Conservation (phyloP, 2,797 vertebrate genomes). For the Gobionotothen gibberifrons region DNA sequence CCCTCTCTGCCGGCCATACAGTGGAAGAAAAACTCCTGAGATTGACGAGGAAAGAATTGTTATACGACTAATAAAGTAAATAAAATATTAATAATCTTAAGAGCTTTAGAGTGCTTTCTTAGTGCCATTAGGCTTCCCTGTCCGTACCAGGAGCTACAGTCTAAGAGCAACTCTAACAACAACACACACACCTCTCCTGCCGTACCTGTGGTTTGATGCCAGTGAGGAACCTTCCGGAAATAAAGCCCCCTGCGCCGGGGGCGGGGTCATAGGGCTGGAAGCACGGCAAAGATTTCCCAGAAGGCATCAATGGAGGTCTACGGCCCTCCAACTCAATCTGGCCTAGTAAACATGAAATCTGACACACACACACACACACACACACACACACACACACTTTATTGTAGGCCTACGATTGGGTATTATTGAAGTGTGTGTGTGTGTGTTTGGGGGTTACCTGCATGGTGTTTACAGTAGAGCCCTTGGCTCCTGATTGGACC, state of each 20-base stretch:
- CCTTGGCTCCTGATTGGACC: slow-evolving; percentile 98
- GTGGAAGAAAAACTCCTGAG: slow-evolving; percentile 97
- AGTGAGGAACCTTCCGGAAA: slow-evolving; percentile 95
- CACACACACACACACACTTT: not conserved
- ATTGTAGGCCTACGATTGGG: not conserved
- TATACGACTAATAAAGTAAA: not conserved
- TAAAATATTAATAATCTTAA: not conserved
- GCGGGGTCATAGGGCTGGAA: slow-evolving; percentile 94
- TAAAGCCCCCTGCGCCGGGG: slow-evolving; percentile 93
- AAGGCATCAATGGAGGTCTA: slow-evolving; percentile 95
- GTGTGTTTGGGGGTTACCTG: slow-evolving; percentile 84
- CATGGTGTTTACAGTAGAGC: slow-evolving; percentile 98
- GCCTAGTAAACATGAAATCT: slow-evolving; percentile 97
- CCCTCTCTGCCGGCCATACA: slow-evolving; percentile 99
- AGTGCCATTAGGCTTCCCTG: not conserved
- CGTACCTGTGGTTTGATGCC: slow-evolving; percentile 93
- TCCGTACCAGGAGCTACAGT: not conserved
- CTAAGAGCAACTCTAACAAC: not conserved
- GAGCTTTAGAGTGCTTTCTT: not conserved
- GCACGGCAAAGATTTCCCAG: slow-evolving; percentile 95
- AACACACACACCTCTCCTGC: not conserved
- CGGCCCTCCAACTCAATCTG: slow-evolving; percentile 99
- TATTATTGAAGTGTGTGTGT: not conserved
- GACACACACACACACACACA: slow-evolving; percentile 18
- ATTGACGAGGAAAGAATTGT: not conserved